Evolutionary conservation across 2,888 invertebrate species (phyloP), one percentile per base, ranked within the genome.

Genomic region (Petrophora chlorosata): DNA sequence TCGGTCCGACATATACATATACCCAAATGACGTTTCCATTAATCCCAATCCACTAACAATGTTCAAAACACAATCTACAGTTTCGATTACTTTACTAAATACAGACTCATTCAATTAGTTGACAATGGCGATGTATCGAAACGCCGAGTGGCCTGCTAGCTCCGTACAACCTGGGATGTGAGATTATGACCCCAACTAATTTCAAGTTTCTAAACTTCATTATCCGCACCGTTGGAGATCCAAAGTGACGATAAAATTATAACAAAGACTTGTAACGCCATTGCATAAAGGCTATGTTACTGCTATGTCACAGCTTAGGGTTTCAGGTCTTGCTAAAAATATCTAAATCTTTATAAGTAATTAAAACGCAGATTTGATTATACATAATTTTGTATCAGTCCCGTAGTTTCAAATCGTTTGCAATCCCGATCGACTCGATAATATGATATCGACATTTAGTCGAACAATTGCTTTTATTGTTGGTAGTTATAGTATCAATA

Each of bases 181-280:
- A 76, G 77, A 80, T 80, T 81, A 78, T 80, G 74, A 78, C 76
- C 76, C 67, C 68, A 79, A 79, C 82, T 83, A 85, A 85, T 85
- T 82, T 71, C 79, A 85, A 85, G 85, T 85, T 85, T 78, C 75
- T 69, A 74, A 85, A 85, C 83, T 85, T 84, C 78, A 82, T 85
- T 84, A 84, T 73, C 66, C 84, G 82, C 84, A 50, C 77, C 75
- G 80, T 75, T 80, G 82, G 74, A 81, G 78, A 80, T 79, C 73
- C 73, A 76, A 79, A 76, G 77, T 73, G 77, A 77, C 74, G 75
- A 78, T 79, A 77, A 79, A 78, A 79, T 79, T 77, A 77, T 73
- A 75, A 74, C 73, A 77, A 76, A 70, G 72, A 67, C 67, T 61
- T 67, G 53, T 53, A 45, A 60, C 56, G 46, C 51, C 50, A 59